Percentiles rank a stretch among this genome's conserved stretches.
Conservation (phyloP, 2,113 vertebrate genomes). For the Aythya baeri region DNA sequence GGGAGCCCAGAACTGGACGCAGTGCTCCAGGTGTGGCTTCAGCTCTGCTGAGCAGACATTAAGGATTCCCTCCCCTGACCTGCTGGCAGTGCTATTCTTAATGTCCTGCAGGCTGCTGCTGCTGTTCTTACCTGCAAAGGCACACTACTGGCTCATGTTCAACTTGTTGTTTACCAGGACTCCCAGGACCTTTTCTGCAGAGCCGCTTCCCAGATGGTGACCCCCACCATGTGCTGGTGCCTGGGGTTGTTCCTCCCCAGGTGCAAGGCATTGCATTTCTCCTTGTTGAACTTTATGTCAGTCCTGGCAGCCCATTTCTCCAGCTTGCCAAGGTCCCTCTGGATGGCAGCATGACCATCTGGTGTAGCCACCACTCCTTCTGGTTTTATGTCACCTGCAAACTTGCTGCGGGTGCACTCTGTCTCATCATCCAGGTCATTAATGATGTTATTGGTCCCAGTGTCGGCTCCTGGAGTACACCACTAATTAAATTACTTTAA, state of each 20-base stretch:
- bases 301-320: not conserved
- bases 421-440: not conserved
- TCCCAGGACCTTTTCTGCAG: not conserved
- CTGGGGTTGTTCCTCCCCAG: not conserved
- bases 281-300: not conserved
- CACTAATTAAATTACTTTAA: not conserved
- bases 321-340: rapidly evolving
- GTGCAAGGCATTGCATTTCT: not conserved
- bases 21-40: not conserved
- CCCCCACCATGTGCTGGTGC: not conserved
- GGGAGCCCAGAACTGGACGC: not conserved
- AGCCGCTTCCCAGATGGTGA: not conserved
- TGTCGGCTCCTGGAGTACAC: not conserved
- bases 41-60: not conserved
- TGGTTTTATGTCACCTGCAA: not conserved
- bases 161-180: not conserved
- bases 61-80: not conserved
- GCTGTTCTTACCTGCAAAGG: not conserved
- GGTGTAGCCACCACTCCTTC: not conserved
- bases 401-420: not conserved
- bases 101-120: not conserved
- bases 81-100: not conserved
- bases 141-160: not conserved
- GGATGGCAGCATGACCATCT: not conserved
- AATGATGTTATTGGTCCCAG: too few species aligned